phyloP scores from a whole-genome alignment of 2,797 vertebrate species.

The Yasuhikotakia modesta region DNA sequence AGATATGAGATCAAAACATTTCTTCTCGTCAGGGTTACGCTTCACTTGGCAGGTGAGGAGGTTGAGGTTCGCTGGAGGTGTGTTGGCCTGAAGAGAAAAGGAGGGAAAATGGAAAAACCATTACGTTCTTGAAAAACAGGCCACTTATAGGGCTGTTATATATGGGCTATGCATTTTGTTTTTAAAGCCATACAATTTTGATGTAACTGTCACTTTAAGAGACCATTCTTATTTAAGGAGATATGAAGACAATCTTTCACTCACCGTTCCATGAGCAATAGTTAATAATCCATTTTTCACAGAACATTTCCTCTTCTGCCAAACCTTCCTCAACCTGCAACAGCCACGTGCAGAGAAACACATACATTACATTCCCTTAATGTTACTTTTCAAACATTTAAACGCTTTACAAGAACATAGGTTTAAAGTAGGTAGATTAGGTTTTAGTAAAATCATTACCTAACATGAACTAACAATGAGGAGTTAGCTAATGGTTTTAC shows the following conservation, averaged over 20 bases:
- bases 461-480: no score
- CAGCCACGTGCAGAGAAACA: background rate
- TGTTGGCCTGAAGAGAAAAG: slow-evolving; percentile 79
- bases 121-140: background rate
- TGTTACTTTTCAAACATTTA: background rate
- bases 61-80: slow-evolving; percentile 93
- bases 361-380: background rate
- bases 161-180: no score
- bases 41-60: slow-evolving; percentile 97
- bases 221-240: no score
- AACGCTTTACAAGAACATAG: no score
- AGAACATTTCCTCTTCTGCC: slow-evolving; percentile 96
- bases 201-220: no score
- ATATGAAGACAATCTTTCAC: slow-evolving; percentile 45
- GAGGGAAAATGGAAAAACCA: background rate
- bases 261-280: slow-evolving; percentile 93
- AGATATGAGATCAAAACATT: slow-evolving; percentile 95
- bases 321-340: slow-evolving; percentile 91
- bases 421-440: no score
- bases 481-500: no score
- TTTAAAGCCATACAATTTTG: no score
- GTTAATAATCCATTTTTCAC: slow-evolving; percentile 93
- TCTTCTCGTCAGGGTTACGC: slow-evolving; percentile 93
- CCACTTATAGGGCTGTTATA: no score
- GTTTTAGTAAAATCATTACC: no score